phyloP scores from a whole-genome alignment of 1,140 invertebrate species.

The Fopius arisanus region DNA sequence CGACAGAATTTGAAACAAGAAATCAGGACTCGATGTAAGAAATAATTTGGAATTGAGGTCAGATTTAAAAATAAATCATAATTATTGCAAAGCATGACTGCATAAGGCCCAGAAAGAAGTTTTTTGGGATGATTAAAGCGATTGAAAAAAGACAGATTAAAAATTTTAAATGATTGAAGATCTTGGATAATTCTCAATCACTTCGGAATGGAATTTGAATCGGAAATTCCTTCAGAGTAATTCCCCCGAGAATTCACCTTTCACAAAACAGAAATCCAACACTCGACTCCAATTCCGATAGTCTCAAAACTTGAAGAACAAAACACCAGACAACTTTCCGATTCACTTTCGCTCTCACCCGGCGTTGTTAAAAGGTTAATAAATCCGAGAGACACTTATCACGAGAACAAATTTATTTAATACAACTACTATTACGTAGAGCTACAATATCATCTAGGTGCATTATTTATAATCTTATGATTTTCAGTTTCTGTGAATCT shows the following conservation, averaged over 20 bases:
- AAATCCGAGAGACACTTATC: slow-evolving; percentile 36
- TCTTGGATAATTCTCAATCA: too few relatives aligned
- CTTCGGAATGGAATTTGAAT: too few relatives aligned
- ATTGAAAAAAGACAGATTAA: too few relatives aligned
- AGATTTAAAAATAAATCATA: too few relatives aligned
- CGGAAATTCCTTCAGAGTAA: not conserved
- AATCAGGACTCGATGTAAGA: too few relatives aligned
- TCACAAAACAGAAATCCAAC: not conserved
- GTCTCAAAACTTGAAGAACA: not conserved
- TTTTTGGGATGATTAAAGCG: too few relatives aligned
- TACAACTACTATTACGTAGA: slow-evolving; percentile 54
- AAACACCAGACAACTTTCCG: not conserved
- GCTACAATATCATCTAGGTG: slow-evolving; percentile 28
- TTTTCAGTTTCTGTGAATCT: slow-evolving; percentile 20
- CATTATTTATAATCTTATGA: slow-evolving; percentile 18
- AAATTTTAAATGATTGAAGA: too few relatives aligned
- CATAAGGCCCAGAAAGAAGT: too few relatives aligned
- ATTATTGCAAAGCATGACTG: too few relatives aligned
- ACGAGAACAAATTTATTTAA: slow-evolving; percentile 64
- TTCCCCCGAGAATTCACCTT: not conserved
- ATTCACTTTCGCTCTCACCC: not conserved
- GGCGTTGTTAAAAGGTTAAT: not conserved
- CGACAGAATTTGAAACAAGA: slow-evolving; percentile 26
- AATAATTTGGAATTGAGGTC: too few relatives aligned
- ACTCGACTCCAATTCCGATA: not conserved